Evolutionary conservation across 2,888 invertebrate species (phyloP).

Genomic region (Synergus gifuensis): DNA sequence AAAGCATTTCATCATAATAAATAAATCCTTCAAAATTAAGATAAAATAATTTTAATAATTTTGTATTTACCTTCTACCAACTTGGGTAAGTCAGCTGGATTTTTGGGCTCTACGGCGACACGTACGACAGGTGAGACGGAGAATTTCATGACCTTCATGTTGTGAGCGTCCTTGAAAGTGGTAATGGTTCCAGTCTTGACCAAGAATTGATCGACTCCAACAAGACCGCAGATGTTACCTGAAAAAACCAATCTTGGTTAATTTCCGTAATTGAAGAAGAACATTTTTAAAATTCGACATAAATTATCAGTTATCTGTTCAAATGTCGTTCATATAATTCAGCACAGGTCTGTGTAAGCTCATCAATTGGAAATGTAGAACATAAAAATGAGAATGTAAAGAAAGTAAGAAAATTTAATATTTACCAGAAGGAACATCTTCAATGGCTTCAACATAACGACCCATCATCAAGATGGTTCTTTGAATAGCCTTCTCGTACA

Average conservation of each 20-base stretch:
- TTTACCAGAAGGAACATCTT: slow-evolving; percentile 97
- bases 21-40: neutral
- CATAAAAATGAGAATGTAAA: slow-evolving; percentile 4
- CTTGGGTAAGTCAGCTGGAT: slow-evolving; percentile 99
- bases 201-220: slow-evolving; percentile 99
- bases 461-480: slow-evolving; percentile 99
- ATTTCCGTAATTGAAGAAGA: slow-evolving; percentile 27
- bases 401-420: slow-evolving; percentile 37
- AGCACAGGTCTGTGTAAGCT: slow-evolving; percentile 72
- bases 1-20: slow-evolving; percentile 67
- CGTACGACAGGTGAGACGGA: slow-evolving; percentile 99
- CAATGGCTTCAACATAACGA: slow-evolving; percentile 99
- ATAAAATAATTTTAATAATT: slow-evolving; percentile 16
- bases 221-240: slow-evolving; percentile 99
- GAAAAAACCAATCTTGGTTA: neutral
- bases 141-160: slow-evolving; percentile 99
- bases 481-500: slow-evolving; percentile 99
- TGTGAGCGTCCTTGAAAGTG: slow-evolving; percentile 99
- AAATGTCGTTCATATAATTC: slow-evolving; percentile 54
- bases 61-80: slow-evolving; percentile 88
- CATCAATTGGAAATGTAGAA: slow-evolving; percentile 62
- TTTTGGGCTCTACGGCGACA: slow-evolving; percentile 99
- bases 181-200: slow-evolving; percentile 99
- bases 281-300: neutral
- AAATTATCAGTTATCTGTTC: slow-evolving; percentile 21